Evolutionary conservation across 2,113 vertebrate genomes (phyloP).

Genomic region (Triplophysa tibetana): DNA sequence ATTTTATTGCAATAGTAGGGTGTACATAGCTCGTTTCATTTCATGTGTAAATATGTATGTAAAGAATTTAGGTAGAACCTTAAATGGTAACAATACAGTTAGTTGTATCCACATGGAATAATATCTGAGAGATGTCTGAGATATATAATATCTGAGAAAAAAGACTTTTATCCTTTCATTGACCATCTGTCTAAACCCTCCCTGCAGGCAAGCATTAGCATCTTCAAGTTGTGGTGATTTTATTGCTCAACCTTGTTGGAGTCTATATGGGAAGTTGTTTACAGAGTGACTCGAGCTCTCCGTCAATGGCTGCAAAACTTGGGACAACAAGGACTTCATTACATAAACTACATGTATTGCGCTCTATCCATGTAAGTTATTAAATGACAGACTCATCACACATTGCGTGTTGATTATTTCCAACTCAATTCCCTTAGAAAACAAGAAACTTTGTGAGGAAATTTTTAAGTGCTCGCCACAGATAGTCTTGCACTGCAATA

Average conservation of each 20-base stretch:
- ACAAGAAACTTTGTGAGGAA: background rate
- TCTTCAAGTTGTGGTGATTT: background rate
- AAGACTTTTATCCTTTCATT: no score
- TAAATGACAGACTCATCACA: background rate
- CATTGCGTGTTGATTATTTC: background rate
- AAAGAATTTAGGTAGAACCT: no score
- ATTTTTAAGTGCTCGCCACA: background rate
- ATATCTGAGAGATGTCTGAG: no score
- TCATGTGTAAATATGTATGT: no score
- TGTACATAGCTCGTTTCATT: no score
- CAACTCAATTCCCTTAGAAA: background rate
- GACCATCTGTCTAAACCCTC: no score
- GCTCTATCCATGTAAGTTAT: background rate
- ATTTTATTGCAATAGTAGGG: no score
- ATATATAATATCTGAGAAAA: no score
- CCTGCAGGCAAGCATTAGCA: no score
- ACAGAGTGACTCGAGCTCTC: constrained; percentile 53
- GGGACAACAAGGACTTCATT: background rate
- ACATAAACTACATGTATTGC: no score
- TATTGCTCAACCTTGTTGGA: background rate
- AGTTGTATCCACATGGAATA: no score
- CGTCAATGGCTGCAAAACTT: constrained; percentile 63
- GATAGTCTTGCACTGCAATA: background rate
- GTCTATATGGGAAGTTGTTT: constrained; percentile 35
- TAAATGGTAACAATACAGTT: no score